A percentile compares a stretch with the other conserved stretches of the same genome.
These are phyloP conservation scores for Leptinotarsa texana DNA, from an alignment of 1,140 invertebrate genomes.

Conservation along the genomic window DNA sequence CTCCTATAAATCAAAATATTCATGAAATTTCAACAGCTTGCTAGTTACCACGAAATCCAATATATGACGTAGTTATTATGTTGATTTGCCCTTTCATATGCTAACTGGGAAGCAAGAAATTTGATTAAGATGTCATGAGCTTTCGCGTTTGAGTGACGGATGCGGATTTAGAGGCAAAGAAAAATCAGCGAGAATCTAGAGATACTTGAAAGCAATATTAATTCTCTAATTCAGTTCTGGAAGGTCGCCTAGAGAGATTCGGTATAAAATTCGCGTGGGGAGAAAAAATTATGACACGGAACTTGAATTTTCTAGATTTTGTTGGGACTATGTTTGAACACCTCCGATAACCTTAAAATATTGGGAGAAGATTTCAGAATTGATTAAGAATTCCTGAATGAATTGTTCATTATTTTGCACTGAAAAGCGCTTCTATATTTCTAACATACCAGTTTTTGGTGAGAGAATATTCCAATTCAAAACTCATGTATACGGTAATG, in stretches of 20 bases:
- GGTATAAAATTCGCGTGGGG: no score
- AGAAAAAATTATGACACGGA: no score
- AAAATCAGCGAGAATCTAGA: neutral
- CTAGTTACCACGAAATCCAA: neutral
- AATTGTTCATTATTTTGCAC: no score
- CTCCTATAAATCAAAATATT: constrained; percentile 1
- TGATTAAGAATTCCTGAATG: no score
- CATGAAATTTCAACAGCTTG: neutral
- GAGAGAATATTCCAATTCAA: no score
- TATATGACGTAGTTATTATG: constrained; percentile 5
- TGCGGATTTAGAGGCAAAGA: neutral
- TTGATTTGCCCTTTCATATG: constrained; percentile 6
- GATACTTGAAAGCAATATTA: neutral
- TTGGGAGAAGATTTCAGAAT: no score
- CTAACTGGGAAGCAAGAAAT: neutral
- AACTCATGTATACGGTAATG: no score
- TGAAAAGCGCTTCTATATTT: no score
- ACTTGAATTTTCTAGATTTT: no score
- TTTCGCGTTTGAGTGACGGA: neutral
- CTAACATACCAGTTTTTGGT: no score
- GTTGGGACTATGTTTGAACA: no score
- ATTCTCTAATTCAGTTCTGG: neutral
- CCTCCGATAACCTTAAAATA: no score
- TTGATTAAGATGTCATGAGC: constrained; percentile 8
- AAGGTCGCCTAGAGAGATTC: neutral